Evolutionary conservation across 2,797 vertebrate species (phyloP).

Genomic region (Notolepis coatsorum): DNA sequence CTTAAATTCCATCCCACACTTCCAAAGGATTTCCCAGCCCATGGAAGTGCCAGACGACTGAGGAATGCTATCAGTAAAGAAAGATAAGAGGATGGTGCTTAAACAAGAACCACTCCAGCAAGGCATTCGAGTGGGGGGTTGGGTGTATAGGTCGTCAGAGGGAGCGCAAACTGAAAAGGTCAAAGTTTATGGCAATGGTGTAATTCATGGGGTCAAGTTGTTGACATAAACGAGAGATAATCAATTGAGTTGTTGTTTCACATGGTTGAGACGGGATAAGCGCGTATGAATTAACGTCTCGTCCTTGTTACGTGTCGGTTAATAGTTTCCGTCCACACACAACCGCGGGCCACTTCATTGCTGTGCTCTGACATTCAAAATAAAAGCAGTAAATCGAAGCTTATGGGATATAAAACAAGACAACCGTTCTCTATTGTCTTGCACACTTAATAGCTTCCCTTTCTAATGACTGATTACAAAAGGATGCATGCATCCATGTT

Average conservation of each 20-base stretch:
- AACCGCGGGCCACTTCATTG: constrained; percentile 12
- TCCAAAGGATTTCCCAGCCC: neutral
- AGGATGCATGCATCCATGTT: neutral
- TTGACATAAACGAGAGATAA: constrained; percentile 7
- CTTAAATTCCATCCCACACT: too few relatives aligned
- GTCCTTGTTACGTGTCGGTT: constrained; percentile 1
- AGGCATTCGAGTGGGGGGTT: constrained; percentile 1
- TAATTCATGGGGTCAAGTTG: constrained; percentile 61
- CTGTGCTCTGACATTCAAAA: constrained; percentile 24
- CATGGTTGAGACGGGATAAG: constrained; percentile 42
- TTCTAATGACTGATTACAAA: constrained; percentile 22
- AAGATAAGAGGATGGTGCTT: neutral
- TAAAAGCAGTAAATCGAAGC: constrained; percentile 4
- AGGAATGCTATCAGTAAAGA: constrained; percentile 17
- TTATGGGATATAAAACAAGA: neutral
- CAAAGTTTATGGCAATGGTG: constrained; percentile 53
- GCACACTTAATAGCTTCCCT: neutral
- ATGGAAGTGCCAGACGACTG: neutral
- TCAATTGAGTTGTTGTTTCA: constrained; percentile 56
- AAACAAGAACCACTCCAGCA: constrained; percentile 22
- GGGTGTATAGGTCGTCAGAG: constrained; percentile 6
- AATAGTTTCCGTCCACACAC: constrained; percentile 1
- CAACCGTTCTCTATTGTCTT: neutral
- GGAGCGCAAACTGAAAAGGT: constrained; percentile 49
- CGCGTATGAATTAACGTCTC: constrained; percentile 51